Evolutionary conservation across 2,113 vertebrate genomes (phyloP).

Genomic region (Passer montanus): DNA sequence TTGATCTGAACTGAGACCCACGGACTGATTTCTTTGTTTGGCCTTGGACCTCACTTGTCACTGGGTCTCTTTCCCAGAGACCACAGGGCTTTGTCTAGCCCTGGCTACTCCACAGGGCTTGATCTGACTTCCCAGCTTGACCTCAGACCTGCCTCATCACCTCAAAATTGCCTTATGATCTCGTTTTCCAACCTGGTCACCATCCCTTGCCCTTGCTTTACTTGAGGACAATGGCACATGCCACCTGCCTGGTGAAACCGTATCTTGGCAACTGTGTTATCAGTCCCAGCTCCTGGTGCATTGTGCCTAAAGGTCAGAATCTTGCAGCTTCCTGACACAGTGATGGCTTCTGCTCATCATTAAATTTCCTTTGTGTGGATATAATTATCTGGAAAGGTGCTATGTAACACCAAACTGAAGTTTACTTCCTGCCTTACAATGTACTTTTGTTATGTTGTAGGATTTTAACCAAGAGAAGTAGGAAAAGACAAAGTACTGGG

Average conservation of each 20-base stretch:
- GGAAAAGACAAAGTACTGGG: neutral
- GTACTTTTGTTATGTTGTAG: neutral
- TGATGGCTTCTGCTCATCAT: neutral
- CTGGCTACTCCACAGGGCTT: neutral
- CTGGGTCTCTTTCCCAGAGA: neutral
- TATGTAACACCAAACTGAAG: slow-evolving; percentile 2
- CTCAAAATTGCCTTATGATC: neutral
- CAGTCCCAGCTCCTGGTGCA: neutral
- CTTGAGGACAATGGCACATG: neutral
- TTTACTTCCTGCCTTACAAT: neutral
- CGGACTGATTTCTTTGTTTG: neutral
- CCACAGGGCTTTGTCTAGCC: neutral
- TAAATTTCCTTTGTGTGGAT: neutral
- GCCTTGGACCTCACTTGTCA: neutral
- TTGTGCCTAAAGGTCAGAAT: neutral
- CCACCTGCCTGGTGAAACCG: neutral
- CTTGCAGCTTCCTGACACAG: neutral
- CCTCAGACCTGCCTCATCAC: neutral
- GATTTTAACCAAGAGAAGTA: neutral
- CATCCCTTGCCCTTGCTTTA: neutral
- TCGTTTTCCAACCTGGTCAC: neutral
- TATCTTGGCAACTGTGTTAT: neutral
- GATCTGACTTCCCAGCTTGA: neutral
- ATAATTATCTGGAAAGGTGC: neutral
- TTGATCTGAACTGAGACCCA: neutral